Evolutionary conservation across 2,888 invertebrate species (phyloP), one percentile per base, ranked within the genome.

Genomic region (Slavum lentiscoides): DNA sequence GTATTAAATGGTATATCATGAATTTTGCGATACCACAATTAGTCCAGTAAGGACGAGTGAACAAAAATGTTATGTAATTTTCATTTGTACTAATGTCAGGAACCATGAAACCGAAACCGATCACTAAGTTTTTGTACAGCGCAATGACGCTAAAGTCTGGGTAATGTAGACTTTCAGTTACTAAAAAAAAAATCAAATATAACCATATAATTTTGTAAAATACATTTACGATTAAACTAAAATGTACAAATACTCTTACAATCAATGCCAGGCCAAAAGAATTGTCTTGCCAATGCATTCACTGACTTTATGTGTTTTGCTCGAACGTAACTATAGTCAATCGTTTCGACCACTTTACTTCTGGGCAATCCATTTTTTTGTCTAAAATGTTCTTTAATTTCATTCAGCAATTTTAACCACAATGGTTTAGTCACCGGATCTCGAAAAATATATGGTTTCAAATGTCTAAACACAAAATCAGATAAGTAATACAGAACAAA

Each of bases 221-320:
- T 55, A 64, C 58, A 69, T 9, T n/a, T 64, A 66, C 39, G 19
- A 64, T 37, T 11, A 74, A 74, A 66, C 0, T n/a, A 82, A 82
- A 82, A 69, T 39, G 67, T 64, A 49, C 49, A 15, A 3, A 9
- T 13, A 37, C 62, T 88, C 92, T 90, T 87, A 96, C 96, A 88
- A 87, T 97, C 96, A 83, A 97, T 93, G 69, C 95, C 96, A 2
- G 95, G 93, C 96, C 97, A 97, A 87, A 97, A 97, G 87, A 91
- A 92, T 85, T 92, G 91, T 83, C 92, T 91, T 83, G 94, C 93
- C 21, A 96, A 88, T 82, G 90, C 91, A 87, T 97, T 97, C 83
- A 97, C 91, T 0, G 94, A 93, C 1, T 95, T 92, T 83, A 97
- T 92, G 86, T 96, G 95, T 85, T 95, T 93, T 0, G 95, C 94